Evolutionary conservation across 2,888 invertebrate genomes (phyloP).

Genomic region (Scaptomyza polygonia): DNA sequence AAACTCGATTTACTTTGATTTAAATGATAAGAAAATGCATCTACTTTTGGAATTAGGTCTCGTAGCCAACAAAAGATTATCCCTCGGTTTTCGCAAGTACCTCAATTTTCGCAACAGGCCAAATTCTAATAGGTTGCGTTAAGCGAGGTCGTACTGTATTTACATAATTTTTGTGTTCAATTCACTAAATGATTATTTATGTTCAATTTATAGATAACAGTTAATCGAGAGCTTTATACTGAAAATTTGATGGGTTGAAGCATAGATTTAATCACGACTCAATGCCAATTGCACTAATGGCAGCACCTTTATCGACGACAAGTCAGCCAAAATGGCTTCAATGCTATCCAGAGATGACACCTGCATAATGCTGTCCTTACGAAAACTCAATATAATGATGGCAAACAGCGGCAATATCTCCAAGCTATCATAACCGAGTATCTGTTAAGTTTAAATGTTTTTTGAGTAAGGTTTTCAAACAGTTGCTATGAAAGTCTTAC

Average conservation of each 20-base stretch:
- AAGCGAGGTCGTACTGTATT: too few relatives aligned
- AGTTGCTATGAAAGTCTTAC: conserved; percentile 70
- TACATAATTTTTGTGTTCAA: neutral
- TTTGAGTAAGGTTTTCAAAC: too few relatives aligned
- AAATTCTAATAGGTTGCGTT: too few relatives aligned
- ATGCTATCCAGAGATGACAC: conserved; percentile 90
- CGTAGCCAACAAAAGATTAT: too few relatives aligned
- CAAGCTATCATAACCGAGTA: conserved; percentile 95
- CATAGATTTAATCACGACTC: conserved; percentile 86
- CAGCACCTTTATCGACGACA: conserved; percentile 94
- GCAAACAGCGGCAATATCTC: conserved; percentile 95
- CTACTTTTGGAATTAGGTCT: too few relatives aligned
- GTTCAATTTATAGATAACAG: neutral
- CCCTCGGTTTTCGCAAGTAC: too few relatives aligned
- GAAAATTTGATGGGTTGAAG: conserved; percentile 10
- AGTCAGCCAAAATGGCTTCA: conserved; percentile 94
- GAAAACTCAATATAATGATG: conserved; percentile 92
- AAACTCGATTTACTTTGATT: too few relatives aligned
- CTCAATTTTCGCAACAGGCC: too few relatives aligned
- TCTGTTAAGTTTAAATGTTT: conserved; percentile 68
- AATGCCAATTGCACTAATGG: conserved; percentile 92
- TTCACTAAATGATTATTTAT: conserved; percentile 4
- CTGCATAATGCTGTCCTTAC: conserved; percentile 93
- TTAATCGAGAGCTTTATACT: conserved; percentile 4
- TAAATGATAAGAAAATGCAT: too few relatives aligned